Base-by-base conservation (phyloP, 2,888 invertebrate species). In the Vanessa cardui region DNA sequence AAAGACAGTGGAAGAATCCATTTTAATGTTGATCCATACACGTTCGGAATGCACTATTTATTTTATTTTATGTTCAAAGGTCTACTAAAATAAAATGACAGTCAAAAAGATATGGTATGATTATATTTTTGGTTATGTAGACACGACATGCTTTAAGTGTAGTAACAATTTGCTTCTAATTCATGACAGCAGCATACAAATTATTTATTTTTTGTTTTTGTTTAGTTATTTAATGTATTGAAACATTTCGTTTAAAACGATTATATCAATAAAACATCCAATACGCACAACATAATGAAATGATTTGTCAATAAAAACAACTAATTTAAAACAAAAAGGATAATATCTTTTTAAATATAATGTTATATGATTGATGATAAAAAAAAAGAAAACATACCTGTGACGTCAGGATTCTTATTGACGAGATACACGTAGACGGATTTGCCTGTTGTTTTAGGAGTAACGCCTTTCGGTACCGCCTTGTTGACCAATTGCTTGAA, bases 361-460 rank as follows among this genome's bases (percentile, higher is more conserved):
- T 39, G 12, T 39, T 12, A 3, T 5, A 26, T 26, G 3, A 26
- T 26, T 26, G 26, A 12, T 39, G 12, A 3, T 39, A 39, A 12
- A 39, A 4, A 12, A 39, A 12, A 39, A 39, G 4, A 9, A 39
- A 39, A 61, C 81, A 81, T 71, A 90, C 92, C 87, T 77, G 49
- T 78, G 0, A 83, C 31, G 68, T 90, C 78, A 15, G 92, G 91
- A 26, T 84, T 77, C 16, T 83, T 76, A 66, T 87, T 90, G 20
- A 82, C 67, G 2, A 92, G 73, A 60, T 78, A 73, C 6, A 92
- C 77, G 5, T 71, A 72, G n/a, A 92, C 68, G 0, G 83, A 47
- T 74, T 92, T 92, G 18, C 92, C 92, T 15, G 83, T 81, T 0
- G 79, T 68, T 74, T 89, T 90, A 2, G 88, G 84, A 0, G 79